Evolutionary conservation across 2,113 vertebrate species (phyloP).

Genomic region (Meles meles): DNA sequence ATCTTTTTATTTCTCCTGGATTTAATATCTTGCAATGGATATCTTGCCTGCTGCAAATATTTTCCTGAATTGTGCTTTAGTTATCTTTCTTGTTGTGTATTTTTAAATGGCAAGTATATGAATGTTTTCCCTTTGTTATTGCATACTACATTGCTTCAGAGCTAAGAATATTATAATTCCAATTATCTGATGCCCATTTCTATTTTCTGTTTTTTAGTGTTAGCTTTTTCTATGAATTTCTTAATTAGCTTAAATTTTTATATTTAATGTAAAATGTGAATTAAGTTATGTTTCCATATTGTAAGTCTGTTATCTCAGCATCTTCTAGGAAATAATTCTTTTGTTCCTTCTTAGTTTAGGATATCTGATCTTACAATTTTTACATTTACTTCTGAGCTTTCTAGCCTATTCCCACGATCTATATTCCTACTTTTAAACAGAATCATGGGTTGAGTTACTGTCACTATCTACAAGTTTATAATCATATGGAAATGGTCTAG

Average conservation of each 20-base stretch:
- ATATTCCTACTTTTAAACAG: not conserved
- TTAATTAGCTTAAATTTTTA: conserved; percentile 26
- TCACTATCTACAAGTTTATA: not conserved
- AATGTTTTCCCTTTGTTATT: conserved; percentile 28
- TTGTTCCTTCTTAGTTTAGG: conserved; percentile 39
- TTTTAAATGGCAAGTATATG: not conserved
- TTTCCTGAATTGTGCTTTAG: not conserved
- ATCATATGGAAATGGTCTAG: not conserved
- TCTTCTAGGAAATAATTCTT: conserved; percentile 30
- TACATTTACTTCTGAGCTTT: conserved; percentile 39
- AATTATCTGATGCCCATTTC: conserved; percentile 16
- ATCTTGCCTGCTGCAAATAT: not conserved
- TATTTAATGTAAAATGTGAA: conserved; percentile 38
- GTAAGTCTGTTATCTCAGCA: not conserved
- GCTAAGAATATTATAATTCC: conserved; percentile 36
- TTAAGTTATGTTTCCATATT: not conserved
- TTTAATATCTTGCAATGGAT: conserved; percentile 34
- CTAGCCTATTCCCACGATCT: not conserved
- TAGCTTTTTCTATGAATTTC: not conserved
- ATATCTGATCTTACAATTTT: not conserved
- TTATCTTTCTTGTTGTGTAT: not conserved
- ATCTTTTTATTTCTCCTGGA: not conserved
- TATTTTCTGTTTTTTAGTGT: conserved; percentile 12
- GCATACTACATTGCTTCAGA: not conserved
- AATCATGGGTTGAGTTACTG: not conserved